Evolutionary conservation across 2,113 vertebrate species (phyloP).

Genomic region (Excalfactoria chinensis): DNA sequence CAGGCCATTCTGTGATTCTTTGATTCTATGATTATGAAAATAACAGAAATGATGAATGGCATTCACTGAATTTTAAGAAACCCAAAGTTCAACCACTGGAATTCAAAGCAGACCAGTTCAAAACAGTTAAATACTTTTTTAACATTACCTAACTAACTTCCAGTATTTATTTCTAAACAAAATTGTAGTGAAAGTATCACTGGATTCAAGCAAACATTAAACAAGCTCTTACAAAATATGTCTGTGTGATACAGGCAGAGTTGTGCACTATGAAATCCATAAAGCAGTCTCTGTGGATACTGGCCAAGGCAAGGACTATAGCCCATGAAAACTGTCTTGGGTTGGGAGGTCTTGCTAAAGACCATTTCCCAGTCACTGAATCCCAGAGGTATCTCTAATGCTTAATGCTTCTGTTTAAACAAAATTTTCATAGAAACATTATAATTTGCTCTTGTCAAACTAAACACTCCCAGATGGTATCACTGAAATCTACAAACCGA

Average conservation of each 20-base stretch:
- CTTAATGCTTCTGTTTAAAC: background rate
- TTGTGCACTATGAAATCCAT: background rate
- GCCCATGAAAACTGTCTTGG: fast-evolving
- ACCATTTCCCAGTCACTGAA: background rate
- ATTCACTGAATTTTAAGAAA: background rate
- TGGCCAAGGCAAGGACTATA: fast-evolving
- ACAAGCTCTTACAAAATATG: background rate
- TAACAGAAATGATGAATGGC: background rate
- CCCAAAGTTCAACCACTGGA: background rate
- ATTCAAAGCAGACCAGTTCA: background rate
- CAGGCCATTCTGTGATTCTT: too few relatives aligned
- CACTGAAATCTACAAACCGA: background rate
- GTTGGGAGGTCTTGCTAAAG: background rate
- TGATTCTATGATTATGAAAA: background rate
- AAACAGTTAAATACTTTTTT: background rate
- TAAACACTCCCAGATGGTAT: background rate
- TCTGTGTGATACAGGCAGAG: background rate
- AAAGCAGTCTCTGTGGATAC: background rate
- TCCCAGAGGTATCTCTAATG: background rate
- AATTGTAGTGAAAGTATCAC: background rate
- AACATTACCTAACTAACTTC: background rate
- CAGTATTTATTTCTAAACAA: background rate
- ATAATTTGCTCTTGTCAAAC: background rate
- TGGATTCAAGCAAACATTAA: background rate
- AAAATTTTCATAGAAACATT: background rate